A percentile compares a stretch with the other conserved stretches of the same genome.
These are phyloP conservation scores for Pangasianodon hypophthalmus DNA, from an alignment of 2,113 vertebrate genomes.

Conservation along the genomic window DNA sequence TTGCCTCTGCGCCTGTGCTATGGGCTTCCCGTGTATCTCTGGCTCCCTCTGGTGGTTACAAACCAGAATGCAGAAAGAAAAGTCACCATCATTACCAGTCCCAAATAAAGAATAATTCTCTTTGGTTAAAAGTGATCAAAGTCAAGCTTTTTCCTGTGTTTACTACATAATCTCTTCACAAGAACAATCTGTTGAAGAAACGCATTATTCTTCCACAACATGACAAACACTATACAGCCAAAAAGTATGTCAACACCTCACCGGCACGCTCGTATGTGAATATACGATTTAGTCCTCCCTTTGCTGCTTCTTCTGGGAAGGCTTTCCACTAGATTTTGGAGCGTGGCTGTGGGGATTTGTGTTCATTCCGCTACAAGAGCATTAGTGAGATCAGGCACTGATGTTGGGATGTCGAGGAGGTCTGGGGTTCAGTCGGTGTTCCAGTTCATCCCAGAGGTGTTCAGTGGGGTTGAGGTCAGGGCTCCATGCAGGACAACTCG, in stretches of 20 bases:
- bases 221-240: background rate
- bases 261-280: background rate
- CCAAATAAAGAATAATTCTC: background rate
- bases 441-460: background rate
- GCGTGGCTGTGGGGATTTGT: background rate
- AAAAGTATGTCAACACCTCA: background rate
- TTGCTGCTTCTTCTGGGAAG: background rate
- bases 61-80: background rate
- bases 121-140: background rate
- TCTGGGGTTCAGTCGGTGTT: background rate
- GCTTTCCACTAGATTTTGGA: background rate
- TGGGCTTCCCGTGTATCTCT: background rate
- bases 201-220: too few relatives aligned
- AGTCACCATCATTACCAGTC: background rate
- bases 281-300: background rate
- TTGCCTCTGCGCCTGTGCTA: background rate
- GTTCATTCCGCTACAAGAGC: background rate
- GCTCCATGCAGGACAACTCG: too few relatives aligned
- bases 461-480: background rate
- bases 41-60: constrained; percentile 19
- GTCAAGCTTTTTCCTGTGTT: background rate
- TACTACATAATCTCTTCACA: background rate
- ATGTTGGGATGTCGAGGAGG: background rate
- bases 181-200: background rate
- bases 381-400: background rate